Evolutionary conservation across 2,888 invertebrate species (phyloP).

Genomic region (Ophioninae sp.): DNA sequence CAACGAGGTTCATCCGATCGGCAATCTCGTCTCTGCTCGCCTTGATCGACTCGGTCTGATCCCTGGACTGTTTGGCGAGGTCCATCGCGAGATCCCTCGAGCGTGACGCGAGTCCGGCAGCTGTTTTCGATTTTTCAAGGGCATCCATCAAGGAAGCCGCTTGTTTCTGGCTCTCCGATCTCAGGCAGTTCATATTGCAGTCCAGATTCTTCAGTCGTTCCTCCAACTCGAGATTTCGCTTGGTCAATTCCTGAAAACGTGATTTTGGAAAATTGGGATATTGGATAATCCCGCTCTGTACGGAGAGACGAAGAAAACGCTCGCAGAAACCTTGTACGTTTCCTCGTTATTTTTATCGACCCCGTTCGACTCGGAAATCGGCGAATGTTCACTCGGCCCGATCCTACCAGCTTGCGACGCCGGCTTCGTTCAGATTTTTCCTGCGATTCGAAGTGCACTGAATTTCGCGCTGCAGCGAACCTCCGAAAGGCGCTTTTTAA

Average conservation of each 20-base stretch:
- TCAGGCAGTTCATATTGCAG: conserved; percentile 65
- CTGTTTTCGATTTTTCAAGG: conserved; percentile 64
- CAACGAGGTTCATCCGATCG: conserved; percentile 62
- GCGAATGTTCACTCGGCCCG: background rate
- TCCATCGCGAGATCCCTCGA: conserved; percentile 67
- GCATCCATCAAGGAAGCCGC: conserved; percentile 64
- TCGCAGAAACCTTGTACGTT: conserved; percentile 58
- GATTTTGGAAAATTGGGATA: conserved; percentile 11
- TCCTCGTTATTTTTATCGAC: conserved; percentile 48
- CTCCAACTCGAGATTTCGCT: conserved; percentile 63
- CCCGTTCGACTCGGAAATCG: background rate
- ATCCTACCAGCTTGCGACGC: conserved; percentile 24
- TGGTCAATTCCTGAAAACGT: conserved; percentile 65
- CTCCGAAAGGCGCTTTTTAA: conserved; percentile 1
- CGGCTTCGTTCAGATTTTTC: conserved; percentile 15
- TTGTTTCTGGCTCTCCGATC: conserved; percentile 63
- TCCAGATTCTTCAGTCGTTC: conserved; percentile 65
- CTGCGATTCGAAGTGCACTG: conserved; percentile 55
- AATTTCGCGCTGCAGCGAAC: conserved; percentile 36
- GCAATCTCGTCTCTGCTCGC: conserved; percentile 65
- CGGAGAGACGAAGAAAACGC: background rate
- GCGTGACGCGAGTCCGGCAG: conserved; percentile 62
- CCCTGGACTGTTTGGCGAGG: conserved; percentile 66
- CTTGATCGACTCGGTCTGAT: conserved; percentile 64
- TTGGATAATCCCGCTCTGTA: background rate